Conservation (phyloP, 2,113 vertebrate species). For the Pica pica region DNA sequence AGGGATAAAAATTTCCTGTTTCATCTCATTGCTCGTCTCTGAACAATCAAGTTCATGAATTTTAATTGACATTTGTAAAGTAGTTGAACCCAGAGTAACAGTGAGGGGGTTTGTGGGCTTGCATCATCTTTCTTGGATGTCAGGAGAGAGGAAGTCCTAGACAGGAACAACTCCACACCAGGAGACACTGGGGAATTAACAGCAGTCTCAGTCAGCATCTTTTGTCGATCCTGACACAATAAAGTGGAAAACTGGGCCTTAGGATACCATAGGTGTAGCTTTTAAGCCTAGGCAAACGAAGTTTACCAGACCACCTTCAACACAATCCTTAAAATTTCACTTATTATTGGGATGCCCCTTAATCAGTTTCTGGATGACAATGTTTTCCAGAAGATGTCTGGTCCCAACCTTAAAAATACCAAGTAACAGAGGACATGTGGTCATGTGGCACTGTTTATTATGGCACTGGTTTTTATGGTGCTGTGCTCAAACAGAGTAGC, state of each 20-base stretch:
- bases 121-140: fast-evolving
- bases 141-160: background rate
- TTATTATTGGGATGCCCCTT: background rate
- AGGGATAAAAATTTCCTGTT: background rate
- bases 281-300: background rate
- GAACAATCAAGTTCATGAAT: background rate
- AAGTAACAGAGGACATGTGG: fast-evolving
- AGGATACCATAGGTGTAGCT: background rate
- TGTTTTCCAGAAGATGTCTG: background rate
- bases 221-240: background rate
- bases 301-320: background rate
- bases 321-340: background rate
- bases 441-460: background rate
- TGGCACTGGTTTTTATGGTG: background rate
- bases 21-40: background rate
- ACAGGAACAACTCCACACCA: background rate
- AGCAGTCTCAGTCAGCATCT: background rate
- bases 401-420: background rate
- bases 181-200: background rate
- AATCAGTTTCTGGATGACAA: background rate
- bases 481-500: background rate
- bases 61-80: background rate
- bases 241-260: background rate
- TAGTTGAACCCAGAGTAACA: background rate
- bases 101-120: background rate